phyloP scores from a whole-genome alignment of 1,140 invertebrate species.

The Apolygus lucorum region DNA sequence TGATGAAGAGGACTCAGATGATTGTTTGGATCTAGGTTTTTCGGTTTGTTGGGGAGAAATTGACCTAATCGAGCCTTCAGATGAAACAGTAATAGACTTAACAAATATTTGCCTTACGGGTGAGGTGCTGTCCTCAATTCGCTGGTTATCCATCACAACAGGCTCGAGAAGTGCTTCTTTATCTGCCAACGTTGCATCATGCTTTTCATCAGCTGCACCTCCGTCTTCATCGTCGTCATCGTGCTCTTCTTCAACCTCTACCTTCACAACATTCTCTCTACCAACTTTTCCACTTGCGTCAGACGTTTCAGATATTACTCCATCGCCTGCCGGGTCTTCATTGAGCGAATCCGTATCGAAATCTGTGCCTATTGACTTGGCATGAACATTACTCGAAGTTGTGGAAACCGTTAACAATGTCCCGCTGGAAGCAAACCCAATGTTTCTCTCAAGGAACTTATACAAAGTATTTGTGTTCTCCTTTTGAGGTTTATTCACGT shows the following conservation, averaged over 20 bases:
- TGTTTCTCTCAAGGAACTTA: not conserved
- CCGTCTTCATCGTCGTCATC: not conserved
- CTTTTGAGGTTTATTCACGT: constrained; percentile 2
- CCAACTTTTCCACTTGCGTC: not conserved
- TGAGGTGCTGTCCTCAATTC: not conserved
- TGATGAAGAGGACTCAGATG: not conserved
- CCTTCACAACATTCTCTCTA: not conserved
- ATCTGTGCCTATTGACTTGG: not conserved
- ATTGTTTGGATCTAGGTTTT: not conserved
- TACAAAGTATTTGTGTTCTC: not conserved
- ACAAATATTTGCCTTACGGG: not conserved
- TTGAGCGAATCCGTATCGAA: not conserved
- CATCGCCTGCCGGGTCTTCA: not conserved
- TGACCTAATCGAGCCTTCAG: not conserved
- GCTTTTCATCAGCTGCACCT: not conserved
- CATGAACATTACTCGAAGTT: not conserved
- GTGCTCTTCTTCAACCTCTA: not conserved
- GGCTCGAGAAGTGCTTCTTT: no score
- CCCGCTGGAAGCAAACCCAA: not conserved
- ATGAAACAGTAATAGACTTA: not conserved
- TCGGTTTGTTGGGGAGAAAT: not conserved
- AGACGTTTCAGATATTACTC: not conserved
- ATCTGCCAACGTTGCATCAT: no score
- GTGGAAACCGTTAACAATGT: not conserved
- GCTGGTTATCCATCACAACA: not conserved